Conservation (phyloP, 2,797 vertebrate species). For the Sebastiscus albofasciatus region DNA sequence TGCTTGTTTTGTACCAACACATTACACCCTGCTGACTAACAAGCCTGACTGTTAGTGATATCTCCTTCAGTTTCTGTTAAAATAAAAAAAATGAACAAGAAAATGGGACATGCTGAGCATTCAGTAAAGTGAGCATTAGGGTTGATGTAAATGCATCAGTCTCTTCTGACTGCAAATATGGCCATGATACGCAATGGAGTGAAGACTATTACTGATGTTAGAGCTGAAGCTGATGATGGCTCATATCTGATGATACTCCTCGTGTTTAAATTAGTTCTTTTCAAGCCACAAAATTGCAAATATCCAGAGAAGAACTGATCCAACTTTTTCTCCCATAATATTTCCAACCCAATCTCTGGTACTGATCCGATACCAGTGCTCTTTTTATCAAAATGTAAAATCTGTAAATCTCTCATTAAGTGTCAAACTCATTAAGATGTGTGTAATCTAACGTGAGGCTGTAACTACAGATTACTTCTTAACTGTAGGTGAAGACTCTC, state of each 20-base stretch:
- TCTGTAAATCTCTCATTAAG: neutral
- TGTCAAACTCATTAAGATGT: neutral
- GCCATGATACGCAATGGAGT: neutral
- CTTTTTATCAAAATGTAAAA: neutral
- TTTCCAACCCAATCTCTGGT: neutral
- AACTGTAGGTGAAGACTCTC: neutral
- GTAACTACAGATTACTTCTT: neutral
- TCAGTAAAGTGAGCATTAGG: slow-evolving; percentile 4
- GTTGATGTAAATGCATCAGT: slow-evolving; percentile 9
- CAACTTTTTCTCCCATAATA: neutral
- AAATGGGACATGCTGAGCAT: slow-evolving; percentile 12
- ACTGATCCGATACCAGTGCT: neutral
- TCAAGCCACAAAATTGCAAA: neutral
- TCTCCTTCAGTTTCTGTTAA: slow-evolving; percentile 30
- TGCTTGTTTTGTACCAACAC: slow-evolving; percentile 37
- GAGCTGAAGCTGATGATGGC: neutral
- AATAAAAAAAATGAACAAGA: slow-evolving; percentile 9
- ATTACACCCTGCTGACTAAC: slow-evolving; percentile 54
- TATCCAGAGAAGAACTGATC: neutral
- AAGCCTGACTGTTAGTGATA: slow-evolving; percentile 43
- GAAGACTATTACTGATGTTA: neutral
- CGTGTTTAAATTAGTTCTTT: slow-evolving; percentile 8
- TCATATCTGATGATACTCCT: neutral
- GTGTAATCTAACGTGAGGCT: neutral
- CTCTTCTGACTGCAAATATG: slow-evolving; percentile 13